Evolutionary conservation across 2,888 invertebrate genomes (phyloP).

Genomic region (Drosophila cognata): DNA sequence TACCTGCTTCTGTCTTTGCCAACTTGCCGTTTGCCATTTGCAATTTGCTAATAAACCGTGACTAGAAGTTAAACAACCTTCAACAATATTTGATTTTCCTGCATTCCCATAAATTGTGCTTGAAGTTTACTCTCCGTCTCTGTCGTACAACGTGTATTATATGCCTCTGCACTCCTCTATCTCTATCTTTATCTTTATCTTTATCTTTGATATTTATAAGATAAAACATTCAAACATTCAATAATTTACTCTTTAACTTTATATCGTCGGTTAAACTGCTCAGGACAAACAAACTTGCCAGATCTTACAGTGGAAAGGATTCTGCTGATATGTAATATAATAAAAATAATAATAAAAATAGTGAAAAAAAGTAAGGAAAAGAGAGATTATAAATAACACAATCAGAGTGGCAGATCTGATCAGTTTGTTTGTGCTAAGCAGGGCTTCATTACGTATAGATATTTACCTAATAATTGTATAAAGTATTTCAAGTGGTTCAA

Average conservation of each 20-base stretch:
- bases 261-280: not conserved
- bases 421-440: slow-evolving; percentile 11
- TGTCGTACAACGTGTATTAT: not conserved
- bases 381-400: not conserved
- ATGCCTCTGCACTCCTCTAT: not conserved
- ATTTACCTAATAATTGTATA: slow-evolving; percentile 37
- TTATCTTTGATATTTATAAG: slow-evolving; percentile 34
- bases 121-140: not conserved
- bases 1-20: slow-evolving; percentile 2
- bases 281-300: slow-evolving; percentile 17
- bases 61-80: slow-evolving; percentile 48
- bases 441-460: not conserved
- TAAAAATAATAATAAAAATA: not conserved
- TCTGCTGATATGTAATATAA: slow-evolving; percentile 40
- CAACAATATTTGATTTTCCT: slow-evolving; percentile 49
- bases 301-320: slow-evolving; percentile 3
- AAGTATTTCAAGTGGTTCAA: slow-evolving; percentile 2
- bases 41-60: slow-evolving; percentile 17
- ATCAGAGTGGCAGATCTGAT: slow-evolving; percentile 1
- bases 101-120: slow-evolving; percentile 52
- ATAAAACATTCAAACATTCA: slow-evolving; percentile 55
- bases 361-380: not conserved
- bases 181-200: not conserved
- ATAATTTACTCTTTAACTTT: slow-evolving; percentile 36
- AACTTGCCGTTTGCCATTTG: slow-evolving; percentile 7